Conservation (phyloP, 1,140 invertebrate species). For the Diachasma alloeum region DNA sequence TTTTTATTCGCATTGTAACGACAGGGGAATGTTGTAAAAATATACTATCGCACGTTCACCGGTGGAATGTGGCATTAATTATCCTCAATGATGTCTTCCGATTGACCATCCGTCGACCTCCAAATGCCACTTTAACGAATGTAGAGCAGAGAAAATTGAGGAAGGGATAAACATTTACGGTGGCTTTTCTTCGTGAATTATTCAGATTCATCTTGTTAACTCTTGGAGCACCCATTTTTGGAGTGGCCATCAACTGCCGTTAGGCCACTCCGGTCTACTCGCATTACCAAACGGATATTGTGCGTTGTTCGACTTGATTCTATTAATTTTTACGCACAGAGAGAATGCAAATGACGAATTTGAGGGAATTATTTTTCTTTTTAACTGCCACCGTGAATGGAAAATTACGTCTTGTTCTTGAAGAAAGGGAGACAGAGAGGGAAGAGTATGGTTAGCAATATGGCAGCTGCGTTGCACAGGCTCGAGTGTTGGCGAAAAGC, state of each 20-base stretch:
- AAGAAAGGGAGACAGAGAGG: not conserved
- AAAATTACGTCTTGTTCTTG: not conserved
- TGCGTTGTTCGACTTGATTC: not conserved
- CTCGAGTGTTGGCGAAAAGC: not conserved
- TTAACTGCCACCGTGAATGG: not conserved
- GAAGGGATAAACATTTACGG: not conserved
- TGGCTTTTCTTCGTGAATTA: not conserved
- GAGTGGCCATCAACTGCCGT: slow-evolving; percentile 15
- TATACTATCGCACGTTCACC: not conserved
- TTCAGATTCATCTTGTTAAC: slow-evolving; percentile 15
- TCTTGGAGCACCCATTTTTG: slow-evolving; percentile 26
- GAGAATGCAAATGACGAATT: not conserved
- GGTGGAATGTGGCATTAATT: slow-evolving; percentile 9
- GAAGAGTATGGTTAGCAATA: slow-evolving; percentile 9
- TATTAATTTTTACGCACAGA: not conserved
- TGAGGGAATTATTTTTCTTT: not conserved
- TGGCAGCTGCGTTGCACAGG: slow-evolving; percentile 10
- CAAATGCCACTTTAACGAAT: not conserved
- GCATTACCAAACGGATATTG: slow-evolving; percentile 14
- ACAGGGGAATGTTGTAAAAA: not conserved
- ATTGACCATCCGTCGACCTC: slow-evolving; percentile 18
- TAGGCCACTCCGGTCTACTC: slow-evolving; percentile 15
- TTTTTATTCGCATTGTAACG: not conserved
- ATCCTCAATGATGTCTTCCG: slow-evolving; percentile 20
- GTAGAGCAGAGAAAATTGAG: not conserved